Percentiles rank a stretch among this genome's conserved stretches.
Conservation (phyloP, 2,797 vertebrate species). For the Silurus lanzhouensis region DNA sequence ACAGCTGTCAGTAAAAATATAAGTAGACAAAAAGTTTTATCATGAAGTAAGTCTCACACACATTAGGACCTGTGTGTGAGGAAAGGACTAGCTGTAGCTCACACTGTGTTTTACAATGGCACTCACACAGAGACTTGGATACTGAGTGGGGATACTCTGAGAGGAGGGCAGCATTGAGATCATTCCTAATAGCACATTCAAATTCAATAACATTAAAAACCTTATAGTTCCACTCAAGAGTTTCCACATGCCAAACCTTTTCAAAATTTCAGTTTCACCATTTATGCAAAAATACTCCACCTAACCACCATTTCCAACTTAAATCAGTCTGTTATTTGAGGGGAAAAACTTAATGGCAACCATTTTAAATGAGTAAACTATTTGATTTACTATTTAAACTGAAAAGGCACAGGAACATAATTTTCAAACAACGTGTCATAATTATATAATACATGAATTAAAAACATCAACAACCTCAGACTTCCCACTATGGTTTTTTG, state of each 20-base stretch:
- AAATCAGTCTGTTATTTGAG: conserved; percentile 14
- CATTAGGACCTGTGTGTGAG: conserved; percentile 45
- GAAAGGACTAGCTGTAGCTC: conserved; percentile 57
- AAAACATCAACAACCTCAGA: conserved; percentile 23
- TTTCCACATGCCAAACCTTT: background rate
- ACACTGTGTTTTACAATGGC: conserved; percentile 44
- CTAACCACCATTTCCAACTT: conserved; percentile 24
- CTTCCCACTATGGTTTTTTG: conserved; percentile 17
- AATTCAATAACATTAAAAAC: conserved; percentile 39
- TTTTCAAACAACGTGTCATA: conserved; percentile 10
- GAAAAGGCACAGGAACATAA: conserved; percentile 26
- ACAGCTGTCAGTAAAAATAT: conserved; percentile 68
- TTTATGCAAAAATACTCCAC: conserved; percentile 18
- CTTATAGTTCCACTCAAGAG: conserved; percentile 25
- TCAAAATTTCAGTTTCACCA: conserved; percentile 7
- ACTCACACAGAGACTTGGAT: conserved; percentile 30
- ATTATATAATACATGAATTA: conserved; percentile 32
- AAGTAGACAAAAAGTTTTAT: conserved; percentile 60
- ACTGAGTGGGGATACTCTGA: background rate
- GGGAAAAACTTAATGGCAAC: conserved; percentile 1
- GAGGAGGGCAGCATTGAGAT: conserved; percentile 24
- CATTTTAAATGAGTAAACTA: conserved; percentile 3
- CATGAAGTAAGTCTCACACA: conserved; percentile 60
- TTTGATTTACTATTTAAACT: conserved; percentile 32
- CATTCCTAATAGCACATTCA: conserved; percentile 44